Evolutionary conservation across 2,888 invertebrate genomes (phyloP), one percentile per base, ranked within the genome.

Genomic region (Tetranychus truncatus): DNA sequence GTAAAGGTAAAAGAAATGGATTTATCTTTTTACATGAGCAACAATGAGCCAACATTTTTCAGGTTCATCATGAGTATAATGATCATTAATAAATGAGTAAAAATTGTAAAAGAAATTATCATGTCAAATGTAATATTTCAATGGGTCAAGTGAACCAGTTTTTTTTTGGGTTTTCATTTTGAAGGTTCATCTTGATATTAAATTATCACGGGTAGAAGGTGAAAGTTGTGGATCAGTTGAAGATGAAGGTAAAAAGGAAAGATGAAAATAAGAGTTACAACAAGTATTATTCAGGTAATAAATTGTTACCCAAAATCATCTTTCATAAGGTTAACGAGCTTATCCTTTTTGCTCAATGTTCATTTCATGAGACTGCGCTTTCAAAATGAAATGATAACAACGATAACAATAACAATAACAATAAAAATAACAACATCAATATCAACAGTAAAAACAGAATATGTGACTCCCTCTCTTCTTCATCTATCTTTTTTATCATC

Each of bases 381-480:
- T 55, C 15, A 15, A 9, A 55, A 55, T 55, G 55, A 55, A 55
- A 55, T 55, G 9, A 55, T 15, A 55, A 55, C 9, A 55, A 55
- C 15, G 15, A 55, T 15, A 55, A 55, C 15, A 55, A 55, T 55
- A 55, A 55, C 55, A 55, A 15, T 15, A 55, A 55, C 55, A 55
- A 15, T 55, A 55, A 55, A 55, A 55, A 55, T 55, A 55, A 15
- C 9, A 21, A 69, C 20, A 67, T 11, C 8, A 21, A 67, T 9
- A 67, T 11, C 9, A n/a, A 67, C 18, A 67, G 67, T 18, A n/a
- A 67, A n/a, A 8, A 67, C 8, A 67, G 67, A 67, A 21, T 21
- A 21, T 21, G 67, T 21, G 21, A 67, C 67, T 69, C 21, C 11
- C 69, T 69, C 69, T 69, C 69, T 24, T 69, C 69, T 21, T 69